Conservation (phyloP, 2,888 invertebrate species). For the Eupithecia dodoneata region DNA sequence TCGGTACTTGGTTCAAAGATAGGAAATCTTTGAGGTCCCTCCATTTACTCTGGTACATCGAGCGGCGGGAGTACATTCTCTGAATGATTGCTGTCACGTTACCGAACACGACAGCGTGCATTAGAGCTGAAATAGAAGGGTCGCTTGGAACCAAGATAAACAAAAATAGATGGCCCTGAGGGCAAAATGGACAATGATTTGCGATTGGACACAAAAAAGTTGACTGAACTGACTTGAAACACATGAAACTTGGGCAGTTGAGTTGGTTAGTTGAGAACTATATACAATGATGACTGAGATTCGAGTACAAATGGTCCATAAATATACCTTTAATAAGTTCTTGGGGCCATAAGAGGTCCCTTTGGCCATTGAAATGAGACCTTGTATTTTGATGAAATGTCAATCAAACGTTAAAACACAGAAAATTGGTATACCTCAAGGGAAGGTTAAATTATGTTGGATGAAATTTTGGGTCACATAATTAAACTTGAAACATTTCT, state of each 20-base stretch:
- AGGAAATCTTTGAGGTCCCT: slow-evolving; percentile 98
- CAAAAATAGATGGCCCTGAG: slow-evolving; percentile 4
- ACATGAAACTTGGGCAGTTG: neutral
- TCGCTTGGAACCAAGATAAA: slow-evolving; percentile 7
- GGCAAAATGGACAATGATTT: neutral
- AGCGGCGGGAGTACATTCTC: slow-evolving; percentile 96
- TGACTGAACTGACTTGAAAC: neutral
- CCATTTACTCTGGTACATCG: slow-evolving; percentile 97
- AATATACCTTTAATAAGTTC: neutral
- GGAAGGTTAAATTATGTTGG: neutral
- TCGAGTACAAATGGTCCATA: neutral
- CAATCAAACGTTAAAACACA: neutral
- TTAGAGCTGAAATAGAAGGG: slow-evolving; percentile 88
- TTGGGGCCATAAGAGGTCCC: neutral
- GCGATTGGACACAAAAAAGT: neutral
- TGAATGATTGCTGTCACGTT: slow-evolving; percentile 99
- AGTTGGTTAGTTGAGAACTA: neutral
- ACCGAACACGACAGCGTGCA: slow-evolving; percentile 99
- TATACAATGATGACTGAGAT: neutral
- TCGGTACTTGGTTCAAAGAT: slow-evolving; percentile 96
- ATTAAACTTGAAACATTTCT: neutral
- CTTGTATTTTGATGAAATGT: neutral
- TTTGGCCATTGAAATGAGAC: neutral
- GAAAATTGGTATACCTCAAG: neutral
- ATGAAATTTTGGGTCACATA: neutral